These are phyloP conservation scores for Falco peregrinus DNA, from an alignment of 2,797 vertebrate genomes.

Conservation along the genomic window DNA sequence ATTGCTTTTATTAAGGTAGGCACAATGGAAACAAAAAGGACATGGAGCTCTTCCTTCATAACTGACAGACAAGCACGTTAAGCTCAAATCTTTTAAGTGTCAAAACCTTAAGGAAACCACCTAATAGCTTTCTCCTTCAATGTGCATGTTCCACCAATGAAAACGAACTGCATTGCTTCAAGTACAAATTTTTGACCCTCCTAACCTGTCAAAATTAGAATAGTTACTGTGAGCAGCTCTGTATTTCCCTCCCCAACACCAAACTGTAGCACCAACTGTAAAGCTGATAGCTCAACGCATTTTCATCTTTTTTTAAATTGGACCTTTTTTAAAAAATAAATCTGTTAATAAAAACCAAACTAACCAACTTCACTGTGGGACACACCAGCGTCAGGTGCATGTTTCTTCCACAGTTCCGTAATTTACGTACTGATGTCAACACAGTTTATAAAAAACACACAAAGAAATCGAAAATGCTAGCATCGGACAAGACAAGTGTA, in stretches of 20 bases:
- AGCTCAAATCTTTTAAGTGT: neutral
- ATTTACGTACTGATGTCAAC: neutral
- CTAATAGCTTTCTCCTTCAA: neutral
- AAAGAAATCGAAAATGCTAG: neutral
- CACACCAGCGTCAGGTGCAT: neutral
- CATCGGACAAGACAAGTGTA: neutral
- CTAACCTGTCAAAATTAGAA: neutral
- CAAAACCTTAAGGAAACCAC: neutral
- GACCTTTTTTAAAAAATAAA: neutral
- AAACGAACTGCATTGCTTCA: neutral
- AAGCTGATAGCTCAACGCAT: neutral
- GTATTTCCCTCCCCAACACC: neutral
- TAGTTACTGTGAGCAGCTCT: neutral
- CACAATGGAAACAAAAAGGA: neutral
- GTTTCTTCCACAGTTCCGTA: neutral
- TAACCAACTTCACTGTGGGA: neutral
- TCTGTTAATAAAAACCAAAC: neutral
- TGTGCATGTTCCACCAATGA: neutral
- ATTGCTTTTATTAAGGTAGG: neutral
- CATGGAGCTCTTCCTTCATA: accelerated
- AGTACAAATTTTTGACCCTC: neutral
- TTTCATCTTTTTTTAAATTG: neutral
- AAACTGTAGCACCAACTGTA: neutral
- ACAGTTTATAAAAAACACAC: neutral
- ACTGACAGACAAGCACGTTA: neutral